Base-by-base conservation (phyloP, 1,140 invertebrate genomes). In the Daktulosphaira vitifoliae region DNA sequence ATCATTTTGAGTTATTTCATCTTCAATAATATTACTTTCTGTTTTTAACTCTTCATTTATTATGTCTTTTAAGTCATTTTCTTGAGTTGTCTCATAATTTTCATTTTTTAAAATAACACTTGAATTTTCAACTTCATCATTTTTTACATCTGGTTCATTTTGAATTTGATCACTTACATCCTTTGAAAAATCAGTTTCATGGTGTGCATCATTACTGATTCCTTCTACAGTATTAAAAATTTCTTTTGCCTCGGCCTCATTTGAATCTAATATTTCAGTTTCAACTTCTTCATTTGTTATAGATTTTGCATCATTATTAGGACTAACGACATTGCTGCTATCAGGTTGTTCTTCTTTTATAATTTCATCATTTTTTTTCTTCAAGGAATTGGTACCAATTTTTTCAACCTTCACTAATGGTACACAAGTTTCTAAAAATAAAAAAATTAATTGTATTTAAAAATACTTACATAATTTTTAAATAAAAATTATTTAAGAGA, bases 1-100 rank as follows among this genome's bases (percentile, higher is more conserved):
- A 52, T 78, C 75, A 64, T 74, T 73, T 3, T 71, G 48, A 8
- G 23, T 68, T 9, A 33, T 33, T 6, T 33, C 29, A 6, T 33
- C 29, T 6, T 5, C 29, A 33, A 33, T 11, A 6, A 6, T 33
- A 11, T 33, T 33, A 33, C 29, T 33, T 33, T 33, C 11, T 6
- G 5, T 15, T n/a, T 16, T 42, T n/a, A 16, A 15, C 39, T 42
- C 9, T 42, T 16, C n/a, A n/a, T 44, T 44, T 11, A 11, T 16
- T 44, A 5, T 15, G 15, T 4, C 3, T 44, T 44, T 16, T 15
- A 44, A 11, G 3, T 44, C n/a, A 44, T 44, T 22, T 53, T 62
- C 16, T n/a, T n/a, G n/a, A n/a, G n/a, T n/a, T n/a, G n/a, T n/a
- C n/a, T n/a, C n/a, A n/a, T n/a, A n/a, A n/a, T n/a, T n/a, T n/a